These are phyloP conservation scores for Schizopygopsis malacanthus DNA, from an alignment of 2,797 vertebrate genomes.

Conservation along the genomic window DNA sequence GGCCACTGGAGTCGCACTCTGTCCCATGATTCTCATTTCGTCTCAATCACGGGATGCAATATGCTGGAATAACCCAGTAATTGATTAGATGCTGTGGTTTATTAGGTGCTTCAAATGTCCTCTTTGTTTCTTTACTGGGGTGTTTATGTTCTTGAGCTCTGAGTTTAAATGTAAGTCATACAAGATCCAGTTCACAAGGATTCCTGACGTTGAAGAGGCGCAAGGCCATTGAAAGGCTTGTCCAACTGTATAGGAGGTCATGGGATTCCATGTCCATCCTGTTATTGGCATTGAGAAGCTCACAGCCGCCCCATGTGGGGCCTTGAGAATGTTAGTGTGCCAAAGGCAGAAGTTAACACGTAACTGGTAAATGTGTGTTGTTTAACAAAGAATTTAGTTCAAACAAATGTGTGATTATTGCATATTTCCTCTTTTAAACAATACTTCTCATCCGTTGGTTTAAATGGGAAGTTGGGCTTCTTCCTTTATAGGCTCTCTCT, in stretches of 20 bases:
- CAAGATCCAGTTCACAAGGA: conserved; percentile 45
- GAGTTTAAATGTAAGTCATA: conserved; percentile 61
- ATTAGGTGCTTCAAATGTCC: conserved; percentile 71
- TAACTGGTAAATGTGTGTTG: no score
- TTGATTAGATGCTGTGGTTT: conserved; percentile 71
- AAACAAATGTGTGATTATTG: conserved; percentile 33
- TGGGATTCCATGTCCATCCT: no score
- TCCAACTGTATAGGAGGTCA: no score
- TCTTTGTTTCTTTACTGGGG: conserved; percentile 57
- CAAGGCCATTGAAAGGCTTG: no score
- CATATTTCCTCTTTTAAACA: conserved; percentile 50
- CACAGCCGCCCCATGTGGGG: no score
- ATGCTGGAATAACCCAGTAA: conserved; percentile 72
- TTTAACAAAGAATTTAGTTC: no score
- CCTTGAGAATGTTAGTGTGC: no score
- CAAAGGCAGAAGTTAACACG: no score
- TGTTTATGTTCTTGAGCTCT: conserved; percentile 48
- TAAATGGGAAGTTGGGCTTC: conserved; percentile 46
- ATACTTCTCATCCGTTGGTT: conserved; percentile 31
- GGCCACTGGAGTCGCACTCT: conserved; percentile 8
- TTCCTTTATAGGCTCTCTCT: not conserved
- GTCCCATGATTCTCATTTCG: conserved; percentile 79
- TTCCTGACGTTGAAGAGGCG: conserved; percentile 24
- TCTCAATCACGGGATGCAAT: conserved; percentile 73
- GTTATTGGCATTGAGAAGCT: no score